These are phyloP conservation scores for Zaprionus africanus DNA, from an alignment of 1,140 invertebrate species.

Conservation along the genomic window DNA sequence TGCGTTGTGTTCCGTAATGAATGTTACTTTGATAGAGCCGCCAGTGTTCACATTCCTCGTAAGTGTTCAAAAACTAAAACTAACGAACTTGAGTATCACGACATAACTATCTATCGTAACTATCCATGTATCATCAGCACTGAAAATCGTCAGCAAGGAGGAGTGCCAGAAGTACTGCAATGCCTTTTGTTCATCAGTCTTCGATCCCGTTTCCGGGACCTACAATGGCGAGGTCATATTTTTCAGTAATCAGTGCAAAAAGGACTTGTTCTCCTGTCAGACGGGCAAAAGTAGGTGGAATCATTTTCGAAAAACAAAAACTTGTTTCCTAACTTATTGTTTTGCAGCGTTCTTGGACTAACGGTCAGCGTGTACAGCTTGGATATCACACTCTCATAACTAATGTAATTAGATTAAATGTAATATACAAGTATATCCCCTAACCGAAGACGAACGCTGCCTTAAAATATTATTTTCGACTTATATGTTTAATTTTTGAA, in stretches of 20 bases:
- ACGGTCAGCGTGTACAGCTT: background rate
- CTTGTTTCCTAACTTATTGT: too few species aligned
- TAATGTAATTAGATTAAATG: background rate
- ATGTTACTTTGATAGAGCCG: background rate
- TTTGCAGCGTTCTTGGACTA: background rate
- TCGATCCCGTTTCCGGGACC: slow-evolving; percentile 1
- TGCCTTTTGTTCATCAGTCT: background rate
- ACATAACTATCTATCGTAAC: background rate
- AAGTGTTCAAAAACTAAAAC: background rate
- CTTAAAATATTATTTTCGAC: background rate
- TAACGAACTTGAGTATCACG: background rate
- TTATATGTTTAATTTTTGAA: background rate
- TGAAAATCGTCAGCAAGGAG: background rate
- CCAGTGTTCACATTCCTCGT: background rate
- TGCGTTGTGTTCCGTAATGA: background rate
- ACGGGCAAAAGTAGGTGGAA: background rate
- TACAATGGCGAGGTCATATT: background rate
- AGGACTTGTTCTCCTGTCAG: background rate
- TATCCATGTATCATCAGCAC: background rate
- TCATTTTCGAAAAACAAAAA: background rate
- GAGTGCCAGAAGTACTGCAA: background rate
- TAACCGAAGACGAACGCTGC: background rate
- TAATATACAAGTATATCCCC: background rate
- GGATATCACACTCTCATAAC: background rate
- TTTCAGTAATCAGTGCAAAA: background rate